These are phyloP conservation scores for Thaleichthys pacificus DNA, from an alignment of 2,797 vertebrate species.

Conservation along the genomic window DNA sequence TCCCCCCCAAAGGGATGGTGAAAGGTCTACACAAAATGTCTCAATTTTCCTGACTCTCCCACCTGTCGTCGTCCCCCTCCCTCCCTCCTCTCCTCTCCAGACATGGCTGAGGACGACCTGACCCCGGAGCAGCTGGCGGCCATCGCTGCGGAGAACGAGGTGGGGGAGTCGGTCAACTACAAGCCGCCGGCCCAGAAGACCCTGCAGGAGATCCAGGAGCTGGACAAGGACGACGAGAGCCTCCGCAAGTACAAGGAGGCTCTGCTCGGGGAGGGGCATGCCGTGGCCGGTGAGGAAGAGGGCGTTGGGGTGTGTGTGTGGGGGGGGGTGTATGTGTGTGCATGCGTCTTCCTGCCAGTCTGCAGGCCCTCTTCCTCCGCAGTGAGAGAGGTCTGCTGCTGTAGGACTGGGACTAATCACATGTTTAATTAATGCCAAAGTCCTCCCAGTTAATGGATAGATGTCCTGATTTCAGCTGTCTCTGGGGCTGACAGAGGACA, in stretches of 20 bases:
- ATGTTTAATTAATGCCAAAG: conserved; percentile 50
- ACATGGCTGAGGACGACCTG: conserved; percentile 95
- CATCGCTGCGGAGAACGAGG: conserved; percentile 93
- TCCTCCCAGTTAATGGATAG: conserved; percentile 44
- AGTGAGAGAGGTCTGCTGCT: neutral
- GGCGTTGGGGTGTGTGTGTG: neutral
- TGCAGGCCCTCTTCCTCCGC: neutral
- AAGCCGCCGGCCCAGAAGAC: conserved; percentile 90
- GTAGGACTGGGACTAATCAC: conserved; percentile 28
- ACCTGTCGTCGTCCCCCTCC: neutral
- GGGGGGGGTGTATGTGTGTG: neutral
- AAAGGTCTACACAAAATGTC: too few species aligned
- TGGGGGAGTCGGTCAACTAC: conserved; percentile 86
- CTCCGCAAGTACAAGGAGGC: conserved; percentile 96
- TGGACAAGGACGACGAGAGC: conserved; percentile 95
- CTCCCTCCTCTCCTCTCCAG: conserved; percentile 31
- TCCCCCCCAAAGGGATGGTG: too few species aligned
- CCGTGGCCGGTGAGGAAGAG: conserved; percentile 71
- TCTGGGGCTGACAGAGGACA: conserved; percentile 9
- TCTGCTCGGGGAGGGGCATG: conserved; percentile 76
- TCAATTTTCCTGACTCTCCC: neutral
- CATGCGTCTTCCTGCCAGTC: neutral
- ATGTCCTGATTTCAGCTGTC: conserved; percentile 46
- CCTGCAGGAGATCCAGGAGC: conserved; percentile 92
- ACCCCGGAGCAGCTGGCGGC: conserved; percentile 93